Base-by-base conservation (phyloP, 1,140 invertebrate genomes). In the Trichonephila clavipes region DNA sequence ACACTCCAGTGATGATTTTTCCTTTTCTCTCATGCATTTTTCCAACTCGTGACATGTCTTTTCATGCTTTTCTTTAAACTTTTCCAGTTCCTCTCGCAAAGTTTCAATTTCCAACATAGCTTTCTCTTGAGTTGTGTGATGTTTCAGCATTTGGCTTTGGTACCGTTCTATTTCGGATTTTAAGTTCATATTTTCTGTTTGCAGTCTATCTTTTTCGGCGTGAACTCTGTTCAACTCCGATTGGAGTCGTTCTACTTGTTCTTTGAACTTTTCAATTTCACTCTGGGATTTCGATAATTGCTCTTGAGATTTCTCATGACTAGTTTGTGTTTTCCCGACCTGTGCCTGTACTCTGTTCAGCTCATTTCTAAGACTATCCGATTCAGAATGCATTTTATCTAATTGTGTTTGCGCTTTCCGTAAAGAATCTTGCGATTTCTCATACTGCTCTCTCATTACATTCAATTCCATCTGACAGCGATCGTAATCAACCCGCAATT, bases 181-280 rank as follows among this genome's bases (percentile, higher is more conserved):
- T 21, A 97, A 95, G 96, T 98, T 97, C 95, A 97, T 98, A 51
- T 97, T 97, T 95, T 97, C 98, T 94, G 96, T 96, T 94, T 97
- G 97, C 89, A 97, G 96, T 95, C 97, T 97, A 72, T 98, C 97
- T 16, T 97, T 96, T 94, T 98, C 98, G 4, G 96, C 97, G 95
- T 98, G 97, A 6, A 98, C 97, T 96, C 98, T 97, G 90, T 98
- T 96, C 88, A 98, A 96, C 95, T 99, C 98, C 7, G 97, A 96
- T 94, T 98, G 97, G 85, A 97, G 97, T 95, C 98, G 97, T 94
- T 99, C 98, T 95, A 98, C 97, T 95, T 98, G 98, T 95, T 98
- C 98, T 94, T 98, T 98, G 96, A 98, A 97, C 95, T 98, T 98
- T 95, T 99, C 98, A 19, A 98, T 96, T 96, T 99, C 98, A 44